phyloP scores from a whole-genome alignment of 2,113 vertebrate species.

The Macaca nemestrina region DNA sequence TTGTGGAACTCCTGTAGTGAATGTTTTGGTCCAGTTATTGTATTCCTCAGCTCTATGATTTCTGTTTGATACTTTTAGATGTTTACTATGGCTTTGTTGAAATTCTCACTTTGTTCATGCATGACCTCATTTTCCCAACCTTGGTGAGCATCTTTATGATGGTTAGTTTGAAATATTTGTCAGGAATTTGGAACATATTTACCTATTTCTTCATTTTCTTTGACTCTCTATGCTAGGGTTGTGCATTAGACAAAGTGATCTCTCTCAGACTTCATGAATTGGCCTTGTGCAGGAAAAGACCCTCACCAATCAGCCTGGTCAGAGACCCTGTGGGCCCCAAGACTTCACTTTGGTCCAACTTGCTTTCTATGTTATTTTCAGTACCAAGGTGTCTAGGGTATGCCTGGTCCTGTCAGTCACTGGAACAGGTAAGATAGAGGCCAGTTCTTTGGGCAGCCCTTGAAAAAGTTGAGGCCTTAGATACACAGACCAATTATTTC shows the following conservation, averaged over 20 bases:
- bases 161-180: background rate
- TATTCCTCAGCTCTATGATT: background rate
- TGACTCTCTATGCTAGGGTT: background rate
- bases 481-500: background rate
- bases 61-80: background rate
- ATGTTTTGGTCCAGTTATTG: background rate
- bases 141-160: background rate
- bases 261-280: background rate
- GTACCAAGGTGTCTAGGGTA: background rate
- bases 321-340: background rate
- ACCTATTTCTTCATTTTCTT: background rate
- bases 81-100: background rate
- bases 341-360: background rate
- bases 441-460: background rate
- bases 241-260: background rate
- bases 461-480: background rate
- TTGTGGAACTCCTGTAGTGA: background rate
- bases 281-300: background rate
- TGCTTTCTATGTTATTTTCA: background rate
- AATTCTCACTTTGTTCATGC: background rate
- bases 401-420: background rate
- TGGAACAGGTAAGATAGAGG: background rate
- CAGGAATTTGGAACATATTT: background rate
- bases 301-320: background rate
- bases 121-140: background rate